Evolutionary conservation across 2,113 vertebrate species (phyloP), one percentile per base, ranked within the genome.

Genomic region (Hippocampus abdominalis): DNA sequence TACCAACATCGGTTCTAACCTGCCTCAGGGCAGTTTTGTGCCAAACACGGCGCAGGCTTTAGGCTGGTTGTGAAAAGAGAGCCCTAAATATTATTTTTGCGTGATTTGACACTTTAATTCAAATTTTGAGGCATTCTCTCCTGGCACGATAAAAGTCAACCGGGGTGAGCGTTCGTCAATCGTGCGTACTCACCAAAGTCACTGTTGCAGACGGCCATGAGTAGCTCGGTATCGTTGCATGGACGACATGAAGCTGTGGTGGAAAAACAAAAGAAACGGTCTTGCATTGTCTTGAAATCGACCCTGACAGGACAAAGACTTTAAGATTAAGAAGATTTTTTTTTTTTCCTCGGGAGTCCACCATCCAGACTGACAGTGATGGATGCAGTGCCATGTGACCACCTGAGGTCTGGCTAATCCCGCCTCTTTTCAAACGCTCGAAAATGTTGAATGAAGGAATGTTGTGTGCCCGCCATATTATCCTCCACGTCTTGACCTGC

Each of bases 141-240:
- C 40, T 42, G 46, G 4, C 13, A 16, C 21, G 48, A 16, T 20
- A 18, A 49, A 49, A 16, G 13, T 49, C 46, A 49, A 16, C 46
- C 46, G 15, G 16, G 46, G 15, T 1, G 3, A 6, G 48, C 21
- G 18, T 20, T 20, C 1, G 23, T 39, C 65, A 18, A 12, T 46
- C 4, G 54, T 44, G 18, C 48, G 25, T 69, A 82, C 89, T 69
- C 84, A 94, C 94, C 93, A 80, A 94, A 94, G 74, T 95, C 94
- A 84, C 92, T 94, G 90, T 81, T 93, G 85, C 94, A 94, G 76
- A 93, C 60, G 53, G 94, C 93, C 90, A 94, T 84, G 29, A 94
- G 92, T 64, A 94, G 90, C 57, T 95, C 92, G 46, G 86, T 54
- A 0, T 93, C 81, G 64, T 87, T 89, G 87, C 93, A 95, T 46